Evolutionary conservation across 1,140 invertebrate species (phyloP), one percentile per base, ranked within the genome.

Genomic region (Bombus waltoni): DNA sequence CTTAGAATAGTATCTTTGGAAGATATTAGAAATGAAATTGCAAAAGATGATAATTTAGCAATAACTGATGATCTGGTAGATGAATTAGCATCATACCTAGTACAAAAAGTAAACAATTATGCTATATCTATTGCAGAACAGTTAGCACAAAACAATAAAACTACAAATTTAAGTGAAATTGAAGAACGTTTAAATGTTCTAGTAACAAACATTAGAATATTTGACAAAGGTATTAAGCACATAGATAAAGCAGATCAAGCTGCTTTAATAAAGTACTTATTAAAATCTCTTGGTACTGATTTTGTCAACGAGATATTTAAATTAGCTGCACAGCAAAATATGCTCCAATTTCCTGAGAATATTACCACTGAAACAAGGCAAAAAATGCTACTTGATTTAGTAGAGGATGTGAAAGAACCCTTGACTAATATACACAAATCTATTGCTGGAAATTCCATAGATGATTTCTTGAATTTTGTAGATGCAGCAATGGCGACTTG

Each of bases 271-370:
- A 98, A 98, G 93, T 98, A 99, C 95, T 94, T 99, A 40, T 92
- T 99, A 28, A 98, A 98, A 94, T 97, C 98, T 5, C 93, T 98
- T 70, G 98, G 97, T 65, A 96, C 97, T 74, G 98, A 99, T 92
- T 96, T 99, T 81, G 96, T 97, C n/a, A 98, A 97, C 88, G 97
- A 98, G 88, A 96, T 99, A 74, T 96, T 97, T 77, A 97, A 97
- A 90, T 96, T 97, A 92, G 96, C 96, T 76, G 97, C 97, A 13
- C 96, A 96, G 81, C 97, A 98, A 93, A 96, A 96, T 81, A 95
- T 96, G 35, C 93, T 96, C 78, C 95, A 95, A 38, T 95, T 95
- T 83, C 94, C 96, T 3, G 94, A 94, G n/a, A 94, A 92, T 89
- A 92, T 97, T 57, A 97, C 96, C 68, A 95, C 96, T 3, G 97